Conservation (phyloP, 1,140 invertebrate genomes). For the Vanessa tameamea region DNA sequence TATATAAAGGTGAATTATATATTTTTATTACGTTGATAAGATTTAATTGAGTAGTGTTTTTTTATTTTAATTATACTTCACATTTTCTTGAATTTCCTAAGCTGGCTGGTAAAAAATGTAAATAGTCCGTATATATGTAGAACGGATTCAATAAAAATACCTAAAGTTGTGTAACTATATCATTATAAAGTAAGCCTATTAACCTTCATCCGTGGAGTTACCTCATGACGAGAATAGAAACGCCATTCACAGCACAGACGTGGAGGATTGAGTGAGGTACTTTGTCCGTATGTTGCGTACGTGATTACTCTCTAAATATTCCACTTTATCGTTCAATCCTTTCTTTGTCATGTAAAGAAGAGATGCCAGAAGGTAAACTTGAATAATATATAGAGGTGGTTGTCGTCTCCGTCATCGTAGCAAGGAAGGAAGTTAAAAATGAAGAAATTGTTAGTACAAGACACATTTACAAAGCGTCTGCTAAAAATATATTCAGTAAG, state of each 20-base stretch:
- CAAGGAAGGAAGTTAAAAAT: conserved; percentile 64
- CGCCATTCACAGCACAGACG: conserved; percentile 47
- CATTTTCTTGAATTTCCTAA: too few relatives aligned
- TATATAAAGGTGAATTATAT: too few relatives aligned
- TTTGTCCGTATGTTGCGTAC: conserved; percentile 56
- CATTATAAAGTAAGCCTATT: conserved; percentile 11
- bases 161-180: not conserved
- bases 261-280: conserved; percentile 45
- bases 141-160: not conserved
- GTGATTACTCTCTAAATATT: conserved; percentile 75
- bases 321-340: conserved; percentile 72
- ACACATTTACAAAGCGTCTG: too few relatives aligned
- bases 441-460: conserved; percentile 47
- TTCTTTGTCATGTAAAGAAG: conserved; percentile 65
- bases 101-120: too few relatives aligned
- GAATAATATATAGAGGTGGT: conserved; percentile 71
- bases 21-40: too few relatives aligned
- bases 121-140: too few relatives aligned
- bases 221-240: conserved; percentile 50
- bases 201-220: conserved; percentile 13
- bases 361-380: conserved; percentile 53
- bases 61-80: too few relatives aligned
- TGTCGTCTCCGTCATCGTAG: conserved; percentile 56
- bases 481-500: not conserved
- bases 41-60: too few relatives aligned